Percentiles rank a stretch among this genome's conserved stretches.
phyloP scores from a whole-genome alignment of 1,140 invertebrate genomes.

The Drosophila virilis region DNA sequence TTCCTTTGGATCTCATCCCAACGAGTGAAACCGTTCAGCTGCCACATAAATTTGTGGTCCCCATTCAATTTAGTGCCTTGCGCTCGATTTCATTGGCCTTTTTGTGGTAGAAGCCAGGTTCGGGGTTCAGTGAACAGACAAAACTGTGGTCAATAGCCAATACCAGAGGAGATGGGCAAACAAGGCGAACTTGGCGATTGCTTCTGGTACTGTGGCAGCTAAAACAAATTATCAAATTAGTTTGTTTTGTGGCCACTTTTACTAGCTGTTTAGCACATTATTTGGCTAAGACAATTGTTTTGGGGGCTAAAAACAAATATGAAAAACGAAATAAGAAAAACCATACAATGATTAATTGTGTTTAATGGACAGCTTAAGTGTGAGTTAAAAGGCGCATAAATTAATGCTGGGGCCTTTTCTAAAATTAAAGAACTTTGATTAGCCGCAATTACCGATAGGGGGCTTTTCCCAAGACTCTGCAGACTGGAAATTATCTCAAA shows the following conservation, averaged over 20 bases:
- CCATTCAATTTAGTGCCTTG: conserved; percentile 65
- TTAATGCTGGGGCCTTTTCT: not conserved
- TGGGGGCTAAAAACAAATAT: conserved; percentile 1
- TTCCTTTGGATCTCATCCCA: conserved; percentile 3
- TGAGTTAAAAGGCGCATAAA: conserved; percentile 13
- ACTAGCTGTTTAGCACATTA: conserved; percentile 67
- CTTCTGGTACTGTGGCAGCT: conserved; percentile 19
- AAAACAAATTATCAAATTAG: conserved; percentile 75
- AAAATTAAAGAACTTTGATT: conserved; percentile 5
- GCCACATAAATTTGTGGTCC: conserved; percentile 67
- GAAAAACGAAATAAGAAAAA: not conserved
- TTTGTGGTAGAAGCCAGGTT: conserved; percentile 35
- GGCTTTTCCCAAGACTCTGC: conserved; percentile 16
- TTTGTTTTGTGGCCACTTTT: conserved; percentile 64
- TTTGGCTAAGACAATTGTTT: conserved; percentile 64
- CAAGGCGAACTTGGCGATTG: conserved; percentile 38
- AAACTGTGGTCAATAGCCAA: conserved; percentile 25
- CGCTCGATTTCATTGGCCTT: conserved; percentile 45
- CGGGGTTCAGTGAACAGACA: conserved; percentile 22
- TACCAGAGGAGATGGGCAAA: conserved; percentile 17
- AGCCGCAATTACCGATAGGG: not conserved
- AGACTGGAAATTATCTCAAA: not conserved
- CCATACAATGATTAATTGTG: conserved; percentile 8
- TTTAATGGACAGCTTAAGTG: conserved; percentile 18
- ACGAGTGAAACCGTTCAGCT: conserved; percentile 16